Percentiles rank a stretch among this genome's conserved stretches.
These are phyloP conservation scores for Sander vitreus DNA, from an alignment of 2,113 vertebrate species.

Conservation along the genomic window DNA sequence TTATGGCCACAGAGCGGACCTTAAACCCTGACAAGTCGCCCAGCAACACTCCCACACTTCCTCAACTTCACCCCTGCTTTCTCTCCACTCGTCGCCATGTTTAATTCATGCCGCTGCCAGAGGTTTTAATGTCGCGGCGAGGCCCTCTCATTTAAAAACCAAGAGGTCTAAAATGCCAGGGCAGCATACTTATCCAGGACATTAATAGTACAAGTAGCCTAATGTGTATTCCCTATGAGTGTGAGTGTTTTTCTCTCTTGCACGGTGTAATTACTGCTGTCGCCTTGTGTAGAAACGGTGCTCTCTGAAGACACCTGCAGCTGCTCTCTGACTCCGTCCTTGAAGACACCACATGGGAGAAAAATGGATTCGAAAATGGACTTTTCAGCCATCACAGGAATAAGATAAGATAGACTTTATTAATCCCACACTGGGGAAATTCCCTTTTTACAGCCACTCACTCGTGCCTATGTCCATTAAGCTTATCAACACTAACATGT, in stretches of 20 bases:
- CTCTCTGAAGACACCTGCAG: constrained; percentile 23
- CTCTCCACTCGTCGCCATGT: constrained; percentile 13
- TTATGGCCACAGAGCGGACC: not conserved
- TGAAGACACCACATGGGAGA: not conserved
- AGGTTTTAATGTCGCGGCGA: constrained; percentile 24
- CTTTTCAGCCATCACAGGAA: not conserved
- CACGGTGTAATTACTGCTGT: constrained; percentile 32
- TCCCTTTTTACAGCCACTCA: no score
- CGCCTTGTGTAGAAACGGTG: not conserved
- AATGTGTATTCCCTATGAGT: constrained; percentile 43
- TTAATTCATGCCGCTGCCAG: constrained; percentile 49
- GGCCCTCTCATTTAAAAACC: constrained; percentile 50
- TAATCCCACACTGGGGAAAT: no score
- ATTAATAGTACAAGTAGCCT: constrained; percentile 51
- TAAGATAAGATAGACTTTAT: no score
- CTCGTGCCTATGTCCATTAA: no score
- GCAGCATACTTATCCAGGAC: constrained; percentile 47
- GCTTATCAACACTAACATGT: no score
- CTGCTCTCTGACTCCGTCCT: not conserved
- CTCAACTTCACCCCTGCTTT: constrained; percentile 25
- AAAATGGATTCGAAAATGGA: not conserved
- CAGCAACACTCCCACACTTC: constrained; percentile 1
- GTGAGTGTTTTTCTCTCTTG: constrained; percentile 1
- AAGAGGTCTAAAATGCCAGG: constrained; percentile 54
- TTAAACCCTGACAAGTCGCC: not conserved